phyloP scores from a whole-genome alignment of 2,888 invertebrate genomes.

The Rapana venosa region DNA sequence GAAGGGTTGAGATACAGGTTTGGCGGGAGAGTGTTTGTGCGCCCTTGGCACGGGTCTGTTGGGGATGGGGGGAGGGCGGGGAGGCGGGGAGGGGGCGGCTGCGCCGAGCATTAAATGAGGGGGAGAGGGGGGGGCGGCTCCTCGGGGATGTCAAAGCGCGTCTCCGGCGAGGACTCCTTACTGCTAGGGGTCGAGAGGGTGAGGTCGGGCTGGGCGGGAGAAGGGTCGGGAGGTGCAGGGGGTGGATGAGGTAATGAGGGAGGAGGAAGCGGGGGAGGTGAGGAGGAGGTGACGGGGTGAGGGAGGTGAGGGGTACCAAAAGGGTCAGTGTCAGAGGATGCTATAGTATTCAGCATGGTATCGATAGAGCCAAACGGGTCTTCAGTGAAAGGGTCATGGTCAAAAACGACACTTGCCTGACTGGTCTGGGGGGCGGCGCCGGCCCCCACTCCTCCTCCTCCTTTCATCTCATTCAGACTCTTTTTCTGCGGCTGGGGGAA shows the following conservation, averaged over 20 bases:
- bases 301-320: slow-evolving; percentile 57
- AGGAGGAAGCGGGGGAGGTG: slow-evolving; percentile 32
- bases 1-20: not conserved
- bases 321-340: slow-evolving; percentile 51
- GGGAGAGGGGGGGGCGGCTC: slow-evolving; percentile 66
- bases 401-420: slow-evolving; percentile 21
- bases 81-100: slow-evolving; percentile 46
- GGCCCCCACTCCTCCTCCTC: slow-evolving; percentile 43
- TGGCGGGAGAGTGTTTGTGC: slow-evolving; percentile 21
- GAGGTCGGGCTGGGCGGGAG: slow-evolving; percentile 11
- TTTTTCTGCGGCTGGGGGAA: slow-evolving; percentile 65
- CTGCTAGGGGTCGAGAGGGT: slow-evolving; percentile 40
- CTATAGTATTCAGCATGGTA: slow-evolving; percentile 43
- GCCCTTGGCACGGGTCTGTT: slow-evolving; percentile 31
- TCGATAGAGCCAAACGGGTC: slow-evolving; percentile 47
- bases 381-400: slow-evolving; percentile 41
- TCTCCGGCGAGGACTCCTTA: slow-evolving; percentile 24
- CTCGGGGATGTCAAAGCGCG: slow-evolving; percentile 49
- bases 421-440: too few relatives aligned
- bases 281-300: slow-evolving; percentile 32
- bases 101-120: slow-evolving; percentile 32
- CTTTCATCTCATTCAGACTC: slow-evolving; percentile 63
- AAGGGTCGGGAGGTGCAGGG: slow-evolving; percentile 24
- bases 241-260: slow-evolving; percentile 33
- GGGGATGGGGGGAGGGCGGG: slow-evolving; percentile 57